A percentile compares a stretch with the other conserved stretches of the same genome.
These are phyloP conservation scores for Diceros bicornis DNA, from an alignment of 2,797 vertebrate species.

Conservation along the genomic window DNA sequence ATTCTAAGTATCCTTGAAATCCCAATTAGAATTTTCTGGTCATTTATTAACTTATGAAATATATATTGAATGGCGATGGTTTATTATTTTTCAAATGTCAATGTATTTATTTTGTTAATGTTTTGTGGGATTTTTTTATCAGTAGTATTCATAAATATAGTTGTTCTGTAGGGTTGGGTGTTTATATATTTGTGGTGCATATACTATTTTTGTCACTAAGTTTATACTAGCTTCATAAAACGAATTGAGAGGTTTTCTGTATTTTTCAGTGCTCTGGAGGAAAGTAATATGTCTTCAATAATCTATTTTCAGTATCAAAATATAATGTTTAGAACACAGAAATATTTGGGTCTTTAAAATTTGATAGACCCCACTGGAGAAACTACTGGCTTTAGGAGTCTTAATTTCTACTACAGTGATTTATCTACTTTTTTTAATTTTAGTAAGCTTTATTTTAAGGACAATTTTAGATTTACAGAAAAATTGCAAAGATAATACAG, in stretches of 20 bases:
- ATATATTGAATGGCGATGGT: neutral
- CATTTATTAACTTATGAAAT: constrained; percentile 10
- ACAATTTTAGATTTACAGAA: neutral
- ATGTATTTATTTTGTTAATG: neutral
- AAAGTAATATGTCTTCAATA: neutral
- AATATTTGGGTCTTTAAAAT: neutral
- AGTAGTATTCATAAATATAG: neutral
- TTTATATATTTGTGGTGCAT: neutral
- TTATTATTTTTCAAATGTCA: neutral
- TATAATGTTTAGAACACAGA: neutral
- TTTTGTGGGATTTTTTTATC: neutral
- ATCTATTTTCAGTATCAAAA: neutral
- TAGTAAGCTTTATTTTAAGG: constrained; percentile 19
- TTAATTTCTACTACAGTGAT: neutral
- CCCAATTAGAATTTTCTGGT: neutral
- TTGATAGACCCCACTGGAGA: neutral
- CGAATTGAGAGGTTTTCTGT: neutral
- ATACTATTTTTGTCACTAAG: neutral
- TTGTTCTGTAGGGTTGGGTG: neutral
- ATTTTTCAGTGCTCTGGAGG: neutral
- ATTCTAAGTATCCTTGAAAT: neutral
- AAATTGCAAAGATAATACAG: neutral
- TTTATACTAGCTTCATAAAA: neutral
- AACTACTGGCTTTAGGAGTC: neutral
- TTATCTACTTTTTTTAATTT: neutral